Evolutionary conservation across 2,797 vertebrate genomes (phyloP).

Genomic region (Darevskia nairensis): DNA sequence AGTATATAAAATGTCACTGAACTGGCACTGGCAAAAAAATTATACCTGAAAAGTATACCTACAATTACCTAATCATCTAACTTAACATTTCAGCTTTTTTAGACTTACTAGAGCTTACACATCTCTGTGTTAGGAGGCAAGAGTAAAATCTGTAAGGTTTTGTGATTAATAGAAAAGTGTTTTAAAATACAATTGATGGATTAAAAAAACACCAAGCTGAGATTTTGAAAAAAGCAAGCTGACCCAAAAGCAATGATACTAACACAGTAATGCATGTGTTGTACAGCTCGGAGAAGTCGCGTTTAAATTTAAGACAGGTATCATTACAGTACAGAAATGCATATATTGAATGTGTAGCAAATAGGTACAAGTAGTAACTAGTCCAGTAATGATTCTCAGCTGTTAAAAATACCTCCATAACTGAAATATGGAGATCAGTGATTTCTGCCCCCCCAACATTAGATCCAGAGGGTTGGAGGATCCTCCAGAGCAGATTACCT

Average conservation of each 20-base stretch:
- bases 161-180: neutral
- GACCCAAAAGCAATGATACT: neutral
- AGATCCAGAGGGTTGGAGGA: no score
- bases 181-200: neutral
- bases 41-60: neutral
- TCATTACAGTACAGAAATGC: neutral
- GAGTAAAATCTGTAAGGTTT: no score
- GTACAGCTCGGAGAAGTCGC: neutral
- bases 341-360: neutral
- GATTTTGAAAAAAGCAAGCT: neutral
- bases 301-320: neutral
- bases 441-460: no score
- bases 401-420: no score
- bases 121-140: neutral
- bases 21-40: neutral
- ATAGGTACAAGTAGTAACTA: neutral
- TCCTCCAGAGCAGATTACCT: no score
- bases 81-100: neutral
- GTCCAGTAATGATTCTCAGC: neutral
- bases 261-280: neutral
- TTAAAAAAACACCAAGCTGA: neutral
- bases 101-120: neutral
- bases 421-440: no score
- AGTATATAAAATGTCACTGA: neutral
- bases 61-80: neutral